phyloP scores from a whole-genome alignment of 37 sponge, comb jelly and placozoan species.

The Amphimedon queenslandica region DNA sequence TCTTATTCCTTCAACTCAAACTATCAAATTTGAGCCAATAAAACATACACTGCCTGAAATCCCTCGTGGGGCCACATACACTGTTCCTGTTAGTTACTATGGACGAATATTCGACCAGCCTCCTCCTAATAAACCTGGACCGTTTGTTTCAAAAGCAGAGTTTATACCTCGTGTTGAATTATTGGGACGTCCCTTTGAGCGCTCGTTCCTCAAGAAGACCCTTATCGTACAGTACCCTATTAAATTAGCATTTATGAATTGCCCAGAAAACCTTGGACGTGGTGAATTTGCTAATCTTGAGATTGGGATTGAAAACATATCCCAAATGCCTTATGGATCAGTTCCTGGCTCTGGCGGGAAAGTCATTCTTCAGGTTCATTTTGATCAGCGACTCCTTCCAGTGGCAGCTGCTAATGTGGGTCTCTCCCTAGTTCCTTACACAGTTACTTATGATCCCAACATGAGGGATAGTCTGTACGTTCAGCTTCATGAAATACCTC shows the following conservation, averaged over 20 bases:
- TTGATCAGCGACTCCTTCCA: constrained; percentile 60
- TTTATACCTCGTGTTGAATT: constrained; percentile 55
- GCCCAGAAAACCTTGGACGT: constrained; percentile 34
- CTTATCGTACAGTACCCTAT: constrained; percentile 71
- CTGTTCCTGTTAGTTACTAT: constrained; percentile 41
- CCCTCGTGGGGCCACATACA: constrained; percentile 14
- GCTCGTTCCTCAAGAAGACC: constrained; percentile 21
- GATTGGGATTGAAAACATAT: constrained; percentile 64
- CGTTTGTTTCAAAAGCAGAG: constrained; percentile 37
- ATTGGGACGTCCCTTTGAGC: constrained; percentile 65
- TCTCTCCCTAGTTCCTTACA: constrained; percentile 28
- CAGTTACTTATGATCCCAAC: constrained; percentile 45
- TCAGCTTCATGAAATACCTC: constrained; percentile 41
- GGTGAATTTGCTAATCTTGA: constrained; percentile 57
- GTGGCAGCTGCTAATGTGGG: constrained; percentile 20
- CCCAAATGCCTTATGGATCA: constrained; percentile 51
- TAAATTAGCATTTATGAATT: constrained; percentile 34
- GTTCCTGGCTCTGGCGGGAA: constrained; percentile 45
- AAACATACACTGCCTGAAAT: constrained; percentile 51
- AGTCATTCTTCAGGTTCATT: constrained; percentile 42
- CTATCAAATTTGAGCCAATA: constrained; percentile 68
- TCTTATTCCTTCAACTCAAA: constrained; percentile 52
- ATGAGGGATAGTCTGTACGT: constrained; percentile 55
- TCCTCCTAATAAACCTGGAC: constrained; percentile 70
- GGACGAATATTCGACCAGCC: constrained; percentile 75